Evolutionary conservation across 2,888 invertebrate species (phyloP).

Genomic region (Atrina japonica): DNA sequence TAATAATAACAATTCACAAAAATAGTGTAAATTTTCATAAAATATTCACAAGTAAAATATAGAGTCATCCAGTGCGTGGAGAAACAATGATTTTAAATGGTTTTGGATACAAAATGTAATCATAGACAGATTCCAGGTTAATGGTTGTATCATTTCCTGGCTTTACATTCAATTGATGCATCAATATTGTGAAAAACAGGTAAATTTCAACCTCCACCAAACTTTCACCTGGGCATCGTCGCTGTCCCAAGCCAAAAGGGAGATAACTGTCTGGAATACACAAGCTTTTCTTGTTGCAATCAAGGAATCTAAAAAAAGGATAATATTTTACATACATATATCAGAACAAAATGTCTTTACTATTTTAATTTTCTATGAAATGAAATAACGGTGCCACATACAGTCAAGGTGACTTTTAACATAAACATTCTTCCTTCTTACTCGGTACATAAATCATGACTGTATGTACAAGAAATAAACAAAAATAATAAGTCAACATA

Average conservation of each 20-base stretch:
- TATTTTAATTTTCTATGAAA: no score
- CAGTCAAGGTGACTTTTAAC: no score
- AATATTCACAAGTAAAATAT: no score
- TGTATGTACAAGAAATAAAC: no score
- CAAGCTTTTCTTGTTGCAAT: slow-evolving; percentile 50
- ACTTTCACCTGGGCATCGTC: slow-evolving; percentile 69
- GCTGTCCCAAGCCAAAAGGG: slow-evolving; percentile 66
- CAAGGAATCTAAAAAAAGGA: slow-evolving; percentile 60
- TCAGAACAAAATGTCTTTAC: background rate
- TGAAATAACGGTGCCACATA: no score
- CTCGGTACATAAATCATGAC: background rate
- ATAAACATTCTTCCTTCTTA: background rate
- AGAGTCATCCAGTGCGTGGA: slow-evolving; percentile 45
- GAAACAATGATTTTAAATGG: slow-evolving; percentile 52
- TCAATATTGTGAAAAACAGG: slow-evolving; percentile 64
- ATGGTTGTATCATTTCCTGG: slow-evolving; percentile 24
- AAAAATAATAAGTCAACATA: no score
- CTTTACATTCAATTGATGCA: slow-evolving; percentile 61
- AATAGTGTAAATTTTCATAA: no score
- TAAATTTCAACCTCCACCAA: slow-evolving; percentile 67
- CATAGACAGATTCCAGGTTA: slow-evolving; percentile 59
- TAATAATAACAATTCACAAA: no score
- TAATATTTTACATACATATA: background rate
- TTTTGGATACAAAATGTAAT: slow-evolving; percentile 59
- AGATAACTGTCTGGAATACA: slow-evolving; percentile 68